A percentile compares a stretch with the other conserved stretches of the same genome.
phyloP scores from a whole-genome alignment of 53 echinoderm and acorn worm species.

The Zoroaster sp. region DNA sequence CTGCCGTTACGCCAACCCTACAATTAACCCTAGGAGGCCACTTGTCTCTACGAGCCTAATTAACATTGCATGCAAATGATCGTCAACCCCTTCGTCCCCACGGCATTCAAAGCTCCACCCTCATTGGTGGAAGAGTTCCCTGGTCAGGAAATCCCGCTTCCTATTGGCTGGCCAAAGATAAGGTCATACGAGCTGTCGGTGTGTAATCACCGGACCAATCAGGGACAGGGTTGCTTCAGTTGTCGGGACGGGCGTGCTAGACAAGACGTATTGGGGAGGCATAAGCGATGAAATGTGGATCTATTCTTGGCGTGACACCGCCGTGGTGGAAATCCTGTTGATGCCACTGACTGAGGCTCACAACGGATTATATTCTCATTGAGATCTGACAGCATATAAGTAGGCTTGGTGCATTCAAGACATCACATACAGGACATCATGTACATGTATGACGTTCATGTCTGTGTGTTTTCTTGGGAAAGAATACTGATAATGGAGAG shows the following conservation, averaged over 20 bases:
- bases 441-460: too few relatives aligned
- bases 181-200: neutral
- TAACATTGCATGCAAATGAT: slow-evolving; percentile 5
- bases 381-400: neutral
- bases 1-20: neutral
- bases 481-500: too few relatives aligned
- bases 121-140: neutral
- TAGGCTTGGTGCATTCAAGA: neutral
- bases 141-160: slow-evolving; percentile 36
- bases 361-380: neutral
- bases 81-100: neutral
- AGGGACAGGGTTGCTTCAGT: neutral
- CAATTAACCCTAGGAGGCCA: neutral
- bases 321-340: neutral
- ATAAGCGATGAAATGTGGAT: neutral
- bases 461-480: too few relatives aligned
- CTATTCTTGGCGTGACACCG: neutral
- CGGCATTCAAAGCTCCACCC: neutral
- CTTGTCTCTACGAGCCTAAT: neutral
- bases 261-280: neutral
- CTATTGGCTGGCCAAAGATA: slow-evolving; percentile 30
- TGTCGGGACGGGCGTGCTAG: neutral
- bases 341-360: neutral
- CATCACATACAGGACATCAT: neutral
- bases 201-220: neutral